Evolutionary conservation across 2,113 vertebrate genomes (phyloP).

Genomic region (Passer montanus): DNA sequence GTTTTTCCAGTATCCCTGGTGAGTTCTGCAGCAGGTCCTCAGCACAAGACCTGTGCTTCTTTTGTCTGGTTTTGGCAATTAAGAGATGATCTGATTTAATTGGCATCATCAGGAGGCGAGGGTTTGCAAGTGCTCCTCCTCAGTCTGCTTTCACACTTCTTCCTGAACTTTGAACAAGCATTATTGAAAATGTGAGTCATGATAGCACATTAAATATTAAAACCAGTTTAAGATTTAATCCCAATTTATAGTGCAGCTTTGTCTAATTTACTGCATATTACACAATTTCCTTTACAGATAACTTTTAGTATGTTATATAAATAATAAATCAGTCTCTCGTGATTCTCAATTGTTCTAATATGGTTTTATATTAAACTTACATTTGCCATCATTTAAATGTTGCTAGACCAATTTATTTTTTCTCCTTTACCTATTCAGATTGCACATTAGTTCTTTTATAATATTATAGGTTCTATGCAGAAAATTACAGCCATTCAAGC

Average conservation of each 20-base stretch:
- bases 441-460: not conserved
- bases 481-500: not conserved
- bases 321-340: constrained; percentile 59
- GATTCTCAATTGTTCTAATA: constrained; percentile 61
- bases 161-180: constrained; percentile 14
- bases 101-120: not conserved
- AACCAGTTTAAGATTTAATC: constrained; percentile 72
- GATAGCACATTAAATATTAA: constrained; percentile 76
- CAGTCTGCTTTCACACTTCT: not conserved
- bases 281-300: constrained; percentile 71
- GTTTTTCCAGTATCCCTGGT: not conserved
- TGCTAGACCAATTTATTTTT: constrained; percentile 27
- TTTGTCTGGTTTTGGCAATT: not conserved
- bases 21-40: not conserved
- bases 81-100: not conserved
- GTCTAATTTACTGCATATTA: constrained; percentile 72
- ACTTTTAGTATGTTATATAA: constrained; percentile 56
- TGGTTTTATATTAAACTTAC: constrained; percentile 48
- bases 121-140: not conserved
- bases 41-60: not conserved
- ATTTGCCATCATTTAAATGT: constrained; percentile 39
- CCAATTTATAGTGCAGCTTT: constrained; percentile 69
- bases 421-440: not conserved
- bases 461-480: not conserved
- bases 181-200: constrained; percentile 67